These are phyloP conservation scores for Drosophila azteca DNA, from an alignment of 1,140 invertebrate genomes.

Conservation along the genomic window DNA sequence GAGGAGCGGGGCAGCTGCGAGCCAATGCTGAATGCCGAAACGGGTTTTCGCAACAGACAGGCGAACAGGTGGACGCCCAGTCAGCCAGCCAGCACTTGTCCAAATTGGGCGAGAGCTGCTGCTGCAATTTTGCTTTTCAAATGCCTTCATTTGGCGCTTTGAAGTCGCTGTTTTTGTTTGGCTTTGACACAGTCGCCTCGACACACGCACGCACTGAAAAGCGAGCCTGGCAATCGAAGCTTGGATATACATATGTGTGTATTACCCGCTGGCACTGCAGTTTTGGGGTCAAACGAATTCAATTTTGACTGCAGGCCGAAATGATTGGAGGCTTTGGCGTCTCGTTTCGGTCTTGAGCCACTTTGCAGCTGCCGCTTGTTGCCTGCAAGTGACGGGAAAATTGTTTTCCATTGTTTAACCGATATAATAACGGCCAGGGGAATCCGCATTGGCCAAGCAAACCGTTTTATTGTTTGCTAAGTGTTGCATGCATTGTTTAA, in stretches of 20 bases:
- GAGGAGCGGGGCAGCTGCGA: background rate
- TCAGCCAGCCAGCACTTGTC: constrained; percentile 38
- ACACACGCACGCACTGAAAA: constrained; percentile 37
- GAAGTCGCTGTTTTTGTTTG: constrained; percentile 12
- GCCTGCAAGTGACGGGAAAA: constrained; percentile 11
- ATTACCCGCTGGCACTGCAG: background rate
- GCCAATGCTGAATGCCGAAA: constrained; percentile 27
- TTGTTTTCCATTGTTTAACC: constrained; percentile 27
- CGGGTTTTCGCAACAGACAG: constrained; percentile 46
- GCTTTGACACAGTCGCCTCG: background rate
- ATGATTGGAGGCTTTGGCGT: background rate
- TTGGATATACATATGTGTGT: constrained; percentile 24
- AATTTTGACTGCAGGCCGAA: constrained; percentile 48
- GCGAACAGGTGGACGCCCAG: constrained; percentile 12
- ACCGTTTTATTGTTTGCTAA: constrained; percentile 13
- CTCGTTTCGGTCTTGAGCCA: no score
- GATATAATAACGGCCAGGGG: background rate
- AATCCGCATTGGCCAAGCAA: no score
- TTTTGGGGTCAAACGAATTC: constrained; percentile 25
- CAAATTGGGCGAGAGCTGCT: constrained; percentile 47
- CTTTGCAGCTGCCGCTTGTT: constrained; percentile 22
- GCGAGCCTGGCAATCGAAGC: constrained; percentile 14
- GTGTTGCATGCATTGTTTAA: constrained; percentile 35
- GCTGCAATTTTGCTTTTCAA: constrained; percentile 40
- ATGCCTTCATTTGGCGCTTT: constrained; percentile 59